phyloP scores from a whole-genome alignment of 2,888 invertebrate species.

The Heliconius aoede region DNA sequence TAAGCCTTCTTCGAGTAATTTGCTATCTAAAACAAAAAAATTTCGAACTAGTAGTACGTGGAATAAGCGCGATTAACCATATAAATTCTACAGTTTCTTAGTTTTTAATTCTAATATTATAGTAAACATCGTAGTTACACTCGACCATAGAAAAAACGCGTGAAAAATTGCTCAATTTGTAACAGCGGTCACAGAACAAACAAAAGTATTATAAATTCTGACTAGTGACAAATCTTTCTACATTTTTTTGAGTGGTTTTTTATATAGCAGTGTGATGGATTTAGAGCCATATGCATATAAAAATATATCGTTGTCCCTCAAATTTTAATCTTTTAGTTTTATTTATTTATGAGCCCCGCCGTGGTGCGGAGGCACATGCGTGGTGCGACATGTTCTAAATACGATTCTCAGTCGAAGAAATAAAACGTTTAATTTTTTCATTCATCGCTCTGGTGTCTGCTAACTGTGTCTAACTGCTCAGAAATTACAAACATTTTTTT shows the following conservation, averaged over 20 bases:
- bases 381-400: too few species aligned
- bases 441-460: too few species aligned
- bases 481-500: slow-evolving; percentile 2
- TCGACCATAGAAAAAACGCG: not conserved
- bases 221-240: not conserved
- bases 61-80: not conserved
- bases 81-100: not conserved
- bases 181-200: not conserved
- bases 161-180: not conserved
- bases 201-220: not conserved
- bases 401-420: too few species aligned
- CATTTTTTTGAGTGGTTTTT: not conserved
- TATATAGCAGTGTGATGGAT: not conserved
- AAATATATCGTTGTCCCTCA: too few species aligned
- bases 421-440: too few species aligned
- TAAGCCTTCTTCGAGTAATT: too few species aligned
- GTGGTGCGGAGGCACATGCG: too few species aligned
- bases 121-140: not conserved
- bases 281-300: too few species aligned
- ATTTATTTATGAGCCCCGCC: too few species aligned
- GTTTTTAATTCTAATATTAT: too few species aligned
- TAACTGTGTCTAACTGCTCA: too few species aligned
- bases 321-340: too few species aligned
- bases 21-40: not conserved
- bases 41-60: not conserved